Base-by-base conservation (phyloP, 2,797 vertebrate genomes). In the Poeciliopsis paucimaculata region DNA sequence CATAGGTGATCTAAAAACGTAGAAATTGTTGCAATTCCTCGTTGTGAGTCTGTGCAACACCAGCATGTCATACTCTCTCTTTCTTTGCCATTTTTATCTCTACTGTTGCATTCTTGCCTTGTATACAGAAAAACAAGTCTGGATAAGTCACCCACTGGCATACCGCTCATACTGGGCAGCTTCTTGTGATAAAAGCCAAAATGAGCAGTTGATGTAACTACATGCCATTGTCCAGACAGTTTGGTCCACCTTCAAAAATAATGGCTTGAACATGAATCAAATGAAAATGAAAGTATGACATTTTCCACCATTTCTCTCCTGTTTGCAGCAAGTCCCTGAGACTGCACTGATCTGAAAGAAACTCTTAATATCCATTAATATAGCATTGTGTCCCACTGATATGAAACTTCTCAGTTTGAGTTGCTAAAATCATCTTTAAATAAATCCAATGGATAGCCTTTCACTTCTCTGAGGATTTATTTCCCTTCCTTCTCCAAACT, bases 101-200 rank as follows among this genome's bases (percentile, higher is more conserved):
- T 43, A n/a, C 39, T 43, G 66, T 23, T n/a, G 66, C 66, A n/a
- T 70, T 43, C 39, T 70, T 43, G 23, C 11, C 23, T 70, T 70
- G 39, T 43, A 70, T 43, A 70, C 66, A 70, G 23, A 70, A 70
- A 70, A 70, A 70, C 39, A 70, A 70, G 39, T 43, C 66, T n/a
- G 39, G 39, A 70, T 70, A 70, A 43, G 39, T 70, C 18, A 39
- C 23, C 43, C 39, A 5, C 23, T 70, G 66, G 39, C 23, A 43
- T 70, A 1, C 66, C n/a, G 23, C 66, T 70, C 39, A 70, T 43
- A 43, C 66, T 70, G 39, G 39, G 39, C 66, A n/a, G 39, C 66
- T 68, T 41, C 36, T 43, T 70, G 66, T 26, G 23, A 43, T 41
- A 68, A 39, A 41, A 39, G 23, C 12, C 66, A 26, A 43, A 70